phyloP scores from a whole-genome alignment of 2,797 vertebrate genomes.

The Coreius guichenoti region DNA sequence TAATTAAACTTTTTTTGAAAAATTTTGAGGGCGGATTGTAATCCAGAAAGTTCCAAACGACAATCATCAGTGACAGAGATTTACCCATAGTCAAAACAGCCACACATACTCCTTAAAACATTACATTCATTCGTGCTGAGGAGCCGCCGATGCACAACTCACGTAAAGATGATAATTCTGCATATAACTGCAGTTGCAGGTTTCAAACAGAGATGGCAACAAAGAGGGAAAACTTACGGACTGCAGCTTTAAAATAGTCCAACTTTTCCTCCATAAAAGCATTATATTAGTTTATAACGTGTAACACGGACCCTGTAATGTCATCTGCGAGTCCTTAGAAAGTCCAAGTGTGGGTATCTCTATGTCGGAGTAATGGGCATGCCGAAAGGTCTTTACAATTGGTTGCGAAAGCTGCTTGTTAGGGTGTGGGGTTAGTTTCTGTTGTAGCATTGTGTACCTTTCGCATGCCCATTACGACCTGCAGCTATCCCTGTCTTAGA shows the following conservation, averaged over 20 bases:
- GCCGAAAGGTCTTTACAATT: not conserved
- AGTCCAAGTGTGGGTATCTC: not conserved
- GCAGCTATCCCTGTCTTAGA: not conserved
- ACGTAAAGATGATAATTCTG: too few species aligned
- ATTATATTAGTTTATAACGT: not conserved
- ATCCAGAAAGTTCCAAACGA: too few species aligned
- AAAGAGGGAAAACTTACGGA: too few species aligned
- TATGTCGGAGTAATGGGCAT: not conserved
- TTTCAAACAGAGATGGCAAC: too few species aligned
- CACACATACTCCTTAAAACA: too few species aligned
- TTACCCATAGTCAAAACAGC: too few species aligned
- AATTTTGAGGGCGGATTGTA: too few species aligned
- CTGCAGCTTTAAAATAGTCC: not conserved
- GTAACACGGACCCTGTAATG: not conserved
- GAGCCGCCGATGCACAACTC: too few species aligned
- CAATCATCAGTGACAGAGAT: too few species aligned
- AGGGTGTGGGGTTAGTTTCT: not conserved
- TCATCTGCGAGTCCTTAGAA: not conserved
- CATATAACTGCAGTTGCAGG: too few species aligned
- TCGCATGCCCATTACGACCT: not conserved
- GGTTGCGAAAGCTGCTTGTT: not conserved
- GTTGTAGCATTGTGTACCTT: not conserved
- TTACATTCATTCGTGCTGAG: too few species aligned
- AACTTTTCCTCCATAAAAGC: not conserved
- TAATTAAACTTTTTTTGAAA: too few species aligned